Evolutionary conservation across 2,113 vertebrate species (phyloP), one percentile per base, ranked within the genome.

Genomic region (Aptenodytes forsteri): DNA sequence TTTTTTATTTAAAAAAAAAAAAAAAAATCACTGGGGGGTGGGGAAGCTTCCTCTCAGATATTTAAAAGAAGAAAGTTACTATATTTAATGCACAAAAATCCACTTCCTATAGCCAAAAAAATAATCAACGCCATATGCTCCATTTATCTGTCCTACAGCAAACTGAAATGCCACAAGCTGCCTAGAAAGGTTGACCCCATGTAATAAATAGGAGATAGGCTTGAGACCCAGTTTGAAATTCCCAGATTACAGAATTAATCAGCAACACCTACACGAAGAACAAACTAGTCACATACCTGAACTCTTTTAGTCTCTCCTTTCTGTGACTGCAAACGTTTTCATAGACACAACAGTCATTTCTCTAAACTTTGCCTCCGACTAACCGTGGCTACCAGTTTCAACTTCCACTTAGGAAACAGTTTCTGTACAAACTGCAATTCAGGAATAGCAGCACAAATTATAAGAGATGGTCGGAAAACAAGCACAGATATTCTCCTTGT

Each of bases 61-160:
- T 25, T 84, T 80, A 19, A 92, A 88, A 92, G 89, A 69, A 84
- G 23, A 76, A 95, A 95, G 91, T 85, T 87, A 72, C 62, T 82
- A 83, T 82, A 87, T 71, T 94, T 95, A 92, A 93, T 34, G 81
- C 46, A 79, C 64, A 97, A 95, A 97, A 94, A 93, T 89, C 83
- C 81, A 85, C 61, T 75, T 87, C 50, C 79, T 85, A 80, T 38
- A 64, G 86, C 91, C 82, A 96, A 95, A 94, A 83, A 91, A 83
- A 82, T 34, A 88, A 91, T 89, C 80, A 90, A 55, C 40, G 87
- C 91, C 89, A 77, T 52, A 83, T 55, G 91, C 6, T 85, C n/a
- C 34, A 67, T 93, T 90, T 81, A 78, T 82, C 69, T 49, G 54
- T n/a, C 81, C 59, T 55, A 80, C 42, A 71, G 83, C 76, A 56